Evolutionary conservation across 2,797 vertebrate genomes (phyloP), one percentile per base, ranked within the genome.

Genomic region (Mareca strepera): DNA sequence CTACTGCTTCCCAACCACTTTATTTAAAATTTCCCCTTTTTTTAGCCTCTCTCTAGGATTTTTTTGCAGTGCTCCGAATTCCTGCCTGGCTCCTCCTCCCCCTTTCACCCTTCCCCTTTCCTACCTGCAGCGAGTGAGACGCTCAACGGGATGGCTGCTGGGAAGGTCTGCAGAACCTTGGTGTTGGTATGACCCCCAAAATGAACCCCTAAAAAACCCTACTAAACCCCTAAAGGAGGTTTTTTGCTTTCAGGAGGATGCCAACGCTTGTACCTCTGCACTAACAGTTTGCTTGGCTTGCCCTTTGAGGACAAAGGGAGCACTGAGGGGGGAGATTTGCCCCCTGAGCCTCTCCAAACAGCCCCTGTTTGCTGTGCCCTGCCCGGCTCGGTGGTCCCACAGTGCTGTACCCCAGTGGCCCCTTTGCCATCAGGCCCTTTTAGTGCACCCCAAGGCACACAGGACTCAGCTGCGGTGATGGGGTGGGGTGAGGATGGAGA

Each of bases 1-100:
- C 73, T 92, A 31, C n/a, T 67, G 22, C 29, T 91, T 86, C 73
- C 17, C 56, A 55, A 6, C 21, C 50, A 62, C n/a, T 88, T 94
- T 69, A 66, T 90, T 94, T 90, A 82, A 56, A 79, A 83, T 90
- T 90, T 76, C 69, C n/a, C 11, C 88, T 90, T 6, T 6, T 63
- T 63, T 35, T 33, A 68, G 25, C n/a, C 43, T 82, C 26, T 28
- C 87, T 93, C 44, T 86, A 73, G 55, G 20, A 78, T 84, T 73
- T 29, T 12, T 33, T 90, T 81, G 46, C 48, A 70, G 16, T 59
- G 66, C 22, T 35, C 50, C 75, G 86, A 72, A 84, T 29, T 86
- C 28, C 22, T 70, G 25, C 52, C 35, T 1, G 0, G 11, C 21
- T 68, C 6, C 53, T 93, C n/a, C 43, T 63, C 41, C 55, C 64